These are phyloP conservation scores for Antennarius maculatus DNA, from an alignment of 2,797 vertebrate genomes.

Conservation along the genomic window DNA sequence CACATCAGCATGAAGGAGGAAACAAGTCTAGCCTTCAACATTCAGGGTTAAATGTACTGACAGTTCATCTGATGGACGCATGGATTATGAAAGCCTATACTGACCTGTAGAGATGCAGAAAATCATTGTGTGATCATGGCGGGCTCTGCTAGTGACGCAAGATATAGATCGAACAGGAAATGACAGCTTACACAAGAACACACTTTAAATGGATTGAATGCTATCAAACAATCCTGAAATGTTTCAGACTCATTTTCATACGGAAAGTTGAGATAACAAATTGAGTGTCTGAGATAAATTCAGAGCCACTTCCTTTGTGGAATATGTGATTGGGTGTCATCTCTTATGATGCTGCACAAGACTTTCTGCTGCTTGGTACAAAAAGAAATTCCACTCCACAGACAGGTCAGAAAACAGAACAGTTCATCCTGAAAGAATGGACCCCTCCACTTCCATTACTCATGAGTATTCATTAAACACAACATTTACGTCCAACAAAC, in stretches of 20 bases:
- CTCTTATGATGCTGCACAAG: too few relatives aligned
- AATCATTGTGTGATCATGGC: not conserved
- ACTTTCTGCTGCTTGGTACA: too few relatives aligned
- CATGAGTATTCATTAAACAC: not conserved
- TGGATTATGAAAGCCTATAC: too few relatives aligned
- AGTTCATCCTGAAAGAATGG: not conserved
- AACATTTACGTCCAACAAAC: not conserved
- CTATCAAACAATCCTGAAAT: too few relatives aligned
- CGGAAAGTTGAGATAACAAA: too few relatives aligned
- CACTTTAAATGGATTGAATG: not conserved
- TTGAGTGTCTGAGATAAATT: too few relatives aligned
- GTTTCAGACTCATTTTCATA: too few relatives aligned
- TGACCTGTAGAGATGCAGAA: not conserved
- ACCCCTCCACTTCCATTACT: not conserved
- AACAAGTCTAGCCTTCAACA: fast-evolving
- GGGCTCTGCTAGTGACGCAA: not conserved
- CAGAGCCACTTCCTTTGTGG: too few relatives aligned
- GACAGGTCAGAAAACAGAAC: too few relatives aligned
- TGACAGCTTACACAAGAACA: not conserved
- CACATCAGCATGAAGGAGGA: not conserved
- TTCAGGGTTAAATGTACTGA: not conserved
- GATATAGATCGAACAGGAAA: not conserved
- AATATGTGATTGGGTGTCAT: too few relatives aligned
- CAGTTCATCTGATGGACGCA: too few relatives aligned
- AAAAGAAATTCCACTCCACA: too few relatives aligned